phyloP scores from a whole-genome alignment of 1,140 invertebrate species.

The Drosophila ogumai region DNA sequence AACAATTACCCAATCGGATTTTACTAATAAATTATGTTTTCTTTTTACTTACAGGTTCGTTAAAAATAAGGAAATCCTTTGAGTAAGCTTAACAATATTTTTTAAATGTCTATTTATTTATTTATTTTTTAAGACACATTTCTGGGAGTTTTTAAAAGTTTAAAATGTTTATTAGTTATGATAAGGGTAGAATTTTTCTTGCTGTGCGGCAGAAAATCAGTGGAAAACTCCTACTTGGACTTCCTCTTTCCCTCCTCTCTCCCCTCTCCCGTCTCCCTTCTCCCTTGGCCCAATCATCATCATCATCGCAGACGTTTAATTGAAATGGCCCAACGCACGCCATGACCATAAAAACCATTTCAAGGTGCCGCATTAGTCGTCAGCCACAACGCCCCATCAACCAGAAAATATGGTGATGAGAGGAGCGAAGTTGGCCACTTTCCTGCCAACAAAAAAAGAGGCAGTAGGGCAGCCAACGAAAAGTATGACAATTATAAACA shows the following conservation, averaged over 20 bases:
- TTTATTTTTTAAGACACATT: not conserved
- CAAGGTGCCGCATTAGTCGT: conserved; percentile 81
- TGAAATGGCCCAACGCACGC: conserved; percentile 78
- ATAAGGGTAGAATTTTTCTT: not conserved
- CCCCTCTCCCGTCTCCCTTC: not conserved
- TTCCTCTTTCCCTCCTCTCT: not conserved
- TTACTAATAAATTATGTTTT: not conserved
- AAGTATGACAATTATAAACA: conserved; percentile 78
- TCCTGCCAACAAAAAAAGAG: not conserved
- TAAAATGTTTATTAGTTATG: too few relatives aligned
- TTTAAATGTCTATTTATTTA: not conserved
- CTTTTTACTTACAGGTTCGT: conserved; percentile 1
- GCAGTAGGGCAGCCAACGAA: conserved; percentile 10
- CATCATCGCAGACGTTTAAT: conserved; percentile 66
- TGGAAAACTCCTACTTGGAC: conserved; percentile 17
- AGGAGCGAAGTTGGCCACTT: conserved; percentile 12
- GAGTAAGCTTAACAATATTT: not conserved
- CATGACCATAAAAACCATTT: conserved; percentile 73
- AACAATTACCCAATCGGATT: not conserved
- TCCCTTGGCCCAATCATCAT: conserved; percentile 31
- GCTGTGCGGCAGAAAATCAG: conserved; percentile 4
- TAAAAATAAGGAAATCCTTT: not conserved
- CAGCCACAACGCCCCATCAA: conserved; percentile 62
- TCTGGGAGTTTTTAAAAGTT: not conserved
- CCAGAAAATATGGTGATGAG: conserved; percentile 31